Percentiles rank a stretch among this genome's conserved stretches.
These are phyloP conservation scores for Hypotaenidia philippensis DNA, from an alignment of 2,797 vertebrate species.

Conservation along the genomic window DNA sequence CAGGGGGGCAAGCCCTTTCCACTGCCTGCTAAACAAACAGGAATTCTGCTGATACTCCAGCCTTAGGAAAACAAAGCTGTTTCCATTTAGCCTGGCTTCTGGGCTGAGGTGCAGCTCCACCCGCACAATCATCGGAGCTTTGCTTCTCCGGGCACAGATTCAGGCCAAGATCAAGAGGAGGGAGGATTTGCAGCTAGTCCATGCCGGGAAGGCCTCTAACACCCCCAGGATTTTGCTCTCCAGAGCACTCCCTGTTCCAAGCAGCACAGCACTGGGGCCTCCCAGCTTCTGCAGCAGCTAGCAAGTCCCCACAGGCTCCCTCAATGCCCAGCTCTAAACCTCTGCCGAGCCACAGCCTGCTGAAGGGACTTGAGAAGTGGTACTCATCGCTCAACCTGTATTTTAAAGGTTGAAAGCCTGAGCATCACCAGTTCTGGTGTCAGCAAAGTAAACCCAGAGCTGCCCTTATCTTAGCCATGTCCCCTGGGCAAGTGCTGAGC, in stretches of 20 bases:
- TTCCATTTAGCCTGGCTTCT: conserved; percentile 50
- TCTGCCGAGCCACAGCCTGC: background rate
- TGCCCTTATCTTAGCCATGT: background rate
- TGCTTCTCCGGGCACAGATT: conserved; percentile 45
- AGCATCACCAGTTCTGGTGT: background rate
- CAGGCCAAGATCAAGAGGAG: conserved; percentile 40
- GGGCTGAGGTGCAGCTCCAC: conserved; percentile 48
- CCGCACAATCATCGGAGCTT: conserved; percentile 16
- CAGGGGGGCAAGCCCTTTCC: background rate
- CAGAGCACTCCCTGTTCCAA: background rate
- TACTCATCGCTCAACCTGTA: background rate
- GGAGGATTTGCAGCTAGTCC: conserved; percentile 28
- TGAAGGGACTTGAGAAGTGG: background rate
- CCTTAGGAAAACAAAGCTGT: conserved; percentile 65
- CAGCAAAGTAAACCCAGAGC: background rate
- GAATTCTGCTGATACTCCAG: conserved; percentile 48
- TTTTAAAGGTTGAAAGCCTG: background rate
- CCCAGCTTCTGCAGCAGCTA: conserved; percentile 1
- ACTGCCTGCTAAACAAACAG: conserved; percentile 30
- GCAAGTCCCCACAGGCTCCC: background rate
- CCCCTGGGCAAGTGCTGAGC: background rate
- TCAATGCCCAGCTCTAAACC: background rate
- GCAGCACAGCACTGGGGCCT: background rate
- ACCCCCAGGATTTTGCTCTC: conserved; percentile 5
- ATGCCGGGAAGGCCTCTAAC: background rate